These are phyloP conservation scores for Onychostoma macrolepis DNA, from an alignment of 2,113 vertebrate genomes.

Conservation along the genomic window DNA sequence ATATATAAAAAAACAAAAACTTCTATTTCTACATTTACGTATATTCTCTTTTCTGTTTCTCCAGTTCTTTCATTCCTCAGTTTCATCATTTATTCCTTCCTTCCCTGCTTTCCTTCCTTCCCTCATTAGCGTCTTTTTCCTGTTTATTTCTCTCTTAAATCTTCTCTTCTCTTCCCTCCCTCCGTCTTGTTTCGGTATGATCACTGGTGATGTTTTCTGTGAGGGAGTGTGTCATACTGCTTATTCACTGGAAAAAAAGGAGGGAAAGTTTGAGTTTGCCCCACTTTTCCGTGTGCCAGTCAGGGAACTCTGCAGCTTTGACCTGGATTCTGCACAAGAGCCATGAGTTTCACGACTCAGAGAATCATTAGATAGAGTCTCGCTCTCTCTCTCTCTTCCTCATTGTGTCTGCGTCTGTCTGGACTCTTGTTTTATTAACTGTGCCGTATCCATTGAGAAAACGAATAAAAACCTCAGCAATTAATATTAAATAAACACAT, in stretches of 20 bases:
- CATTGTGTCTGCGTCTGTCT: slow-evolving; percentile 23
- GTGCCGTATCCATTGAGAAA: slow-evolving; percentile 50
- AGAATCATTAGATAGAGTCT: slow-evolving; percentile 1
- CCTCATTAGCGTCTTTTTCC: neutral
- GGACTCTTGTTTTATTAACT: slow-evolving; percentile 50
- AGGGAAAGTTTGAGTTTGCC: slow-evolving; percentile 44
- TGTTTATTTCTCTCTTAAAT: slow-evolving; percentile 36
- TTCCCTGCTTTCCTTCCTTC: neutral
- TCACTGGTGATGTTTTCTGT: slow-evolving; percentile 3
- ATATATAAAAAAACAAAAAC: neutral
- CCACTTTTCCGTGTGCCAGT: slow-evolving; percentile 40
- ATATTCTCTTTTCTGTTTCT: neutral
- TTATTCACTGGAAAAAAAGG: slow-evolving; percentile 45
- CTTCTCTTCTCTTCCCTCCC: neutral
- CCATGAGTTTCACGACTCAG: slow-evolving; percentile 19
- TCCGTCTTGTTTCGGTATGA: neutral
- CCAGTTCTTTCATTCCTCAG: neutral
- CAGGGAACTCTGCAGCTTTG: slow-evolving; percentile 50
- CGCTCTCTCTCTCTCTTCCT: neutral
- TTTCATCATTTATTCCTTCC: neutral
- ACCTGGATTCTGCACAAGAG: slow-evolving; percentile 50
- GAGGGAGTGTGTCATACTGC: slow-evolving; percentile 28
- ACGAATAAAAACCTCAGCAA: slow-evolving; percentile 45
- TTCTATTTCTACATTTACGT: neutral
- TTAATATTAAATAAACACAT: slow-evolving; percentile 63